Base-by-base conservation (phyloP, 1,140 invertebrate species). In the Drosophila repletoides region DNA sequence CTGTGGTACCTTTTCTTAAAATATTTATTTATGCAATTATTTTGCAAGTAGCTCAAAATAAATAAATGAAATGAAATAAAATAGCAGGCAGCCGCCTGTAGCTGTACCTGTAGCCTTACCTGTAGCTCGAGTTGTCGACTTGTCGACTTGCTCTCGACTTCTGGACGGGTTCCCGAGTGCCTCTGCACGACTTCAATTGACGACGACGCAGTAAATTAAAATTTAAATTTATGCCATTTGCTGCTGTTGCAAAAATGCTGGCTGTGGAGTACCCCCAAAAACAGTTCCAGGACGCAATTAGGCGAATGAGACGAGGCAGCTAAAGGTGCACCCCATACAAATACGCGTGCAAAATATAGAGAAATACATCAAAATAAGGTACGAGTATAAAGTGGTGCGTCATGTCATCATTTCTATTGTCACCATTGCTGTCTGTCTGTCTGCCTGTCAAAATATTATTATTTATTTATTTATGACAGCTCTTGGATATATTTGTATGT, bases 11-110 rank as follows among this genome's bases (percentile, higher is more conserved):
- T 84, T 88, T 86, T 52, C 65, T 88, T 88, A 88, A 88, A 88
- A 88, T 88, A 88, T 88, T 88, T 88, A 88, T 88, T 88, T 88
- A 88, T 88, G 86, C 86, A 88, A 88, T 88, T 88, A 88, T 88
- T 88, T 88, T 88, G 86, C 86, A 88, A 88, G 86, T 88, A 88
- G 86, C 84, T 88, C 80, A 84, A 88, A 88, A 88, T 88, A 88
- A 88, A 88, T 88, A 88, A 88, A 88, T 88, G 84, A 88, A 88
- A 88, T 88, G 83, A 88, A 88, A 88, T 81, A 69, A 81, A 81
- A 88, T 76, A 76, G 72, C 80, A 26, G 72, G 40, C 43, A 69
- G 41, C 38, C 40, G 31, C 53, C 36, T 51, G 45, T 34, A 15
- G 15, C 29, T 45, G 29, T 17, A 36, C 26, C 40, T 38, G 34